Evolutionary conservation across 2,113 vertebrate genomes (phyloP), one percentile per base, ranked within the genome.

Genomic region (Pluvianellus socialis): DNA sequence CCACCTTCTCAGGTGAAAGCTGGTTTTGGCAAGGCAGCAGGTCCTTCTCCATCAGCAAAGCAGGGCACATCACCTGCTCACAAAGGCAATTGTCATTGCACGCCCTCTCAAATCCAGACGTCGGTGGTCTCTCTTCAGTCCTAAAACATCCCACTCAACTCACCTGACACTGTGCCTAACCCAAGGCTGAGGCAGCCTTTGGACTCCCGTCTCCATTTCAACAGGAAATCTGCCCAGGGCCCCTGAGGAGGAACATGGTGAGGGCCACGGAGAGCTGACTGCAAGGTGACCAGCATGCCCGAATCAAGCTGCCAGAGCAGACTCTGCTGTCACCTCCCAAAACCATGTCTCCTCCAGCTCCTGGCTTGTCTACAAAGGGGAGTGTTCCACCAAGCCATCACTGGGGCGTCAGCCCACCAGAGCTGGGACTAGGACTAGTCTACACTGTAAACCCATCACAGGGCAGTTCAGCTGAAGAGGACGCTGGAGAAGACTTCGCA

Each of bases 371-470:
- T 49, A 30, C n/a, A 61, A 19, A 87, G 58, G 14, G 45, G 19
- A 27, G 21, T 16, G 20, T 55, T 40, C 53, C 53, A 20, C 16
- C 40, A 45, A 1, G 1, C 21, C 27, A 17, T 6, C 71, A 12
- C 0, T n/a, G 63, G 19, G 7, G 14, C 1, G 1, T 14, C 58
- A 32, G 2, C 5, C 63, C 58, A 32, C 11, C 62, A 30, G 53
- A 56, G 50, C 44, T 56, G 42, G 42, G 44, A 45, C 35, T 35
- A n/a, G 73, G 26, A 56, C 23, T 28, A 28, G 26, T 6, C 83
- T 4, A 12, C 22, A 44, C 49, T 3, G 3, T 5, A 26, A 90
- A 61, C 20, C n/a, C 63, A 45, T n/a, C 35, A 23, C 8, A 6
- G 13, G 58, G 32, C 27, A 59, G 14, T 27, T 40, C 32, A 71